phyloP scores from a whole-genome alignment of 1,140 invertebrate genomes.

The Drosophila sechellia region DNA sequence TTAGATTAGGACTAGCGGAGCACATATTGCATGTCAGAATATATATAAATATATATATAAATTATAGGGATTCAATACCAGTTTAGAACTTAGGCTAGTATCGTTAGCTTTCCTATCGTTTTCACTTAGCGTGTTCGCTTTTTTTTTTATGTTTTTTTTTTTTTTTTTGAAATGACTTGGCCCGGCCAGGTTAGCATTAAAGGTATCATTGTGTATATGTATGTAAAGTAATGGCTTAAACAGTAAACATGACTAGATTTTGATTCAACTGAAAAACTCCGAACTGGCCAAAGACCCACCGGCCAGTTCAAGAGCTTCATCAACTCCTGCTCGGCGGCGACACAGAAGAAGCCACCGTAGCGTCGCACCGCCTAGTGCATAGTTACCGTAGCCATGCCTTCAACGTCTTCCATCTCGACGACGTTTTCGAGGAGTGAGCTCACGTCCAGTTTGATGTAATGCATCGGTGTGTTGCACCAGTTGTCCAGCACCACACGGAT shows the following conservation, averaged over 20 bases:
- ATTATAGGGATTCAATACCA: background rate
- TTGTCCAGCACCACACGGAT: conserved; percentile 90
- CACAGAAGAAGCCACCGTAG: background rate
- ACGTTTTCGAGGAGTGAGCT: conserved; percentile 93
- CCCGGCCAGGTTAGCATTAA: conserved; percentile 1
- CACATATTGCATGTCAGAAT: background rate
- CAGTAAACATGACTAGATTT: conserved; percentile 23
- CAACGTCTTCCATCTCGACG: conserved; percentile 87
- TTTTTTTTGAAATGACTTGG: conserved; percentile 11
- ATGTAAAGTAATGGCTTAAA: conserved; percentile 13
- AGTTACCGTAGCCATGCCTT: conserved; percentile 84
- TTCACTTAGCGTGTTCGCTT: background rate
- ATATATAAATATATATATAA: background rate
- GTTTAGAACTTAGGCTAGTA: conserved; percentile 22
- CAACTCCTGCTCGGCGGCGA: conserved; percentile 3
- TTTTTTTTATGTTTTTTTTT: background rate
- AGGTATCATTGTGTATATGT: background rate
- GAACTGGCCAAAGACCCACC: conserved; percentile 13
- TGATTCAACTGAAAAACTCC: background rate
- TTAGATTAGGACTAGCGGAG: conserved; percentile 16
- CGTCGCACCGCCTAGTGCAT: conserved; percentile 33
- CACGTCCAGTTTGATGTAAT: conserved; percentile 90
- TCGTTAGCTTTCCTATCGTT: background rate
- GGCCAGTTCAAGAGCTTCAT: conserved; percentile 1
- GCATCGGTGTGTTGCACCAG: conserved; percentile 91